A percentile compares a stretch with the other conserved stretches of the same genome.
Evolutionary conservation across 1,140 invertebrate species (phyloP).

Genomic region (Trichonephila clavata): DNA sequence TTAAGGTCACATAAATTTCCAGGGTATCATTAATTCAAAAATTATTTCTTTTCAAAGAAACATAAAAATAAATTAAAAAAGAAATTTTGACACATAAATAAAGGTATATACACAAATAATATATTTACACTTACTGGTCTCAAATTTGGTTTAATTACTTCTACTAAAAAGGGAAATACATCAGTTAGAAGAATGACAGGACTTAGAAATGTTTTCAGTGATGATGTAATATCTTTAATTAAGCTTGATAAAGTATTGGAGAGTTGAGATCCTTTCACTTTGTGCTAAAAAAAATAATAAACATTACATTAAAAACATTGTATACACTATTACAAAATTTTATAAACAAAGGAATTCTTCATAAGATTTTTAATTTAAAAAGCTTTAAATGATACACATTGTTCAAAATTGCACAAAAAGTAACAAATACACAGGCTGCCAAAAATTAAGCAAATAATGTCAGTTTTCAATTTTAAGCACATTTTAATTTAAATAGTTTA

Average conservation of each 20-base stretch:
- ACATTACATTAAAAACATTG: too few relatives aligned
- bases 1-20: neutral
- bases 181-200: conserved; percentile 85
- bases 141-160: conserved; percentile 88
- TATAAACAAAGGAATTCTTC: too few relatives aligned
- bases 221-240: conserved; percentile 84
- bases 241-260: conserved; percentile 79
- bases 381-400: too few relatives aligned
- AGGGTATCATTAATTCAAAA: neutral
- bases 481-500: too few relatives aligned
- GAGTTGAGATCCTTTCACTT: conserved; percentile 41
- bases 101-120: neutral
- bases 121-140: conserved; percentile 85
- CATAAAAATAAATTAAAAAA: neutral
- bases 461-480: too few relatives aligned
- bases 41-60: neutral
- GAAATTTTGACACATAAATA: neutral
- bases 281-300: conserved; percentile 21
- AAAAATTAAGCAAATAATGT: too few relatives aligned
- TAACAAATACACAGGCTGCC: too few relatives aligned
- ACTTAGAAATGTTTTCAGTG: conserved; percentile 84
- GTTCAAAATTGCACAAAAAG: too few relatives aligned
- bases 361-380: too few relatives aligned
- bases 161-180: conserved; percentile 87
- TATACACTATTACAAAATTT: too few relatives aligned